Base-by-base conservation (phyloP, 64 coral and sea anemone species). In the Dendrophyllia cribrosa region DNA sequence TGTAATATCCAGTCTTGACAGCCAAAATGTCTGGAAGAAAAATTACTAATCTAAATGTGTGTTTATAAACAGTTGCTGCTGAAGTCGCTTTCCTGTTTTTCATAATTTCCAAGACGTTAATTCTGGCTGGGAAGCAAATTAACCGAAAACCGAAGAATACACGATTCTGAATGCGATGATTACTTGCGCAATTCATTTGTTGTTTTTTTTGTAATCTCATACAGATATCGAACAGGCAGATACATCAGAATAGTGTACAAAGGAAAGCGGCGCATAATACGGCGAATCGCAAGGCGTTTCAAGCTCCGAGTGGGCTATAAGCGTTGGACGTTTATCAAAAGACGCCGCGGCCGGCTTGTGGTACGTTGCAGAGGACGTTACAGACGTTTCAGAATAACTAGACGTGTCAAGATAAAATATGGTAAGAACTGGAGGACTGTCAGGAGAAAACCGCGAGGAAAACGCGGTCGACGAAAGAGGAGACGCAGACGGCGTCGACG, bases 401-500 rank as follows among this genome's bases (percentile, higher is more conserved):
- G 80, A 13, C 60, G 80, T 3, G 11, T 66, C 60, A 44, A 7
- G 62, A 1, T 84, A 65, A 44, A 7, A 17, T 62, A 43, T 17
- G 11, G 56, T 15, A 47, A 24, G 3, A 9, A 61, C 44, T 67
- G 80, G 61, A 50, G 1, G 11, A 43, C 12, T 10, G 3, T 67
- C 11, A 50, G 11, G 43, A 48, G 80, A 50, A 66, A 68, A 46
- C 80, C 80, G 9, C 80, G 80, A 84, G 43, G 45, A 22, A 17
- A 7, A 49, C 63, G 61, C 50, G 3, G 10, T 4, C 44, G 62
- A 20, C 17, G 59, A 21, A 66, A 4, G 45, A 68, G 60, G 80
- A 84, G 80, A 84, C 80, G 80, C 16, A 66, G 80, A 65, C 45
- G 60, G 1, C 16, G 80, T 21, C 62, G 80, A 13, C 60, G 80